phyloP scores from a whole-genome alignment of 1,140 invertebrate species.

The Sinonovacula constricta region DNA sequence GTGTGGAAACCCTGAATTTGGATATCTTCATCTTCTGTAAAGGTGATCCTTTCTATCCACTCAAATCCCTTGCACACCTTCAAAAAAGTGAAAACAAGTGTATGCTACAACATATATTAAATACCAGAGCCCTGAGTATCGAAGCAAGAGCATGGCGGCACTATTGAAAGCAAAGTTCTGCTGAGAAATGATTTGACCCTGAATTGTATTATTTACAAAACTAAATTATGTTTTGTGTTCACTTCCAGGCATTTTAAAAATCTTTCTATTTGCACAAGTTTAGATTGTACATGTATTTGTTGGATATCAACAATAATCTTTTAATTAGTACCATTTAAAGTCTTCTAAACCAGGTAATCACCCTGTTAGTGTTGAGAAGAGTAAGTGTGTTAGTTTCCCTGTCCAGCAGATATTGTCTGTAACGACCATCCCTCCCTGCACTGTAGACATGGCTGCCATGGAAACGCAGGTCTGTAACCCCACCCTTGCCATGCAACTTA shows the following conservation, averaged over 20 bases:
- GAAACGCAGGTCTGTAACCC: slow-evolving; percentile 82
- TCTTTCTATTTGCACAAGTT: too few relatives aligned
- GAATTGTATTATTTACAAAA: too few relatives aligned
- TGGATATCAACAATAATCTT: too few relatives aligned
- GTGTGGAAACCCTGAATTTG: slow-evolving; percentile 86
- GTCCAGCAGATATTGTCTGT: slow-evolving; percentile 82
- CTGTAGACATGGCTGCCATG: slow-evolving; percentile 79
- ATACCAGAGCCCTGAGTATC: background rate
- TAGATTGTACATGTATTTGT: too few relatives aligned
- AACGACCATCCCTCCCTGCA: slow-evolving; percentile 85
- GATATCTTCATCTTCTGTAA: slow-evolving; percentile 70
- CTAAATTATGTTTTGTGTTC: too few relatives aligned
- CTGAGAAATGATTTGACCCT: too few relatives aligned
- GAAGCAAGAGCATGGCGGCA: background rate
- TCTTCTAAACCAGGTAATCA: too few relatives aligned
- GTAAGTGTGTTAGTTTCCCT: slow-evolving; percentile 73
- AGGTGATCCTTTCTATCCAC: slow-evolving; percentile 80
- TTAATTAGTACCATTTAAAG: too few relatives aligned
- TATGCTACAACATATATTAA: background rate
- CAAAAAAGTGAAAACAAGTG: slow-evolving; percentile 57
- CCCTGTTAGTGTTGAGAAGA: slow-evolving; percentile 72
- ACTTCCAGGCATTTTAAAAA: too few relatives aligned
- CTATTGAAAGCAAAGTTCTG: background rate
- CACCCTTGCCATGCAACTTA: slow-evolving; percentile 84
- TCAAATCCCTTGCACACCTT: slow-evolving; percentile 83